A percentile compares a stretch with the other conserved stretches of the same genome.
phyloP scores from a whole-genome alignment of 1,140 invertebrate genomes.

The Polypedilum vanderplanki region DNA sequence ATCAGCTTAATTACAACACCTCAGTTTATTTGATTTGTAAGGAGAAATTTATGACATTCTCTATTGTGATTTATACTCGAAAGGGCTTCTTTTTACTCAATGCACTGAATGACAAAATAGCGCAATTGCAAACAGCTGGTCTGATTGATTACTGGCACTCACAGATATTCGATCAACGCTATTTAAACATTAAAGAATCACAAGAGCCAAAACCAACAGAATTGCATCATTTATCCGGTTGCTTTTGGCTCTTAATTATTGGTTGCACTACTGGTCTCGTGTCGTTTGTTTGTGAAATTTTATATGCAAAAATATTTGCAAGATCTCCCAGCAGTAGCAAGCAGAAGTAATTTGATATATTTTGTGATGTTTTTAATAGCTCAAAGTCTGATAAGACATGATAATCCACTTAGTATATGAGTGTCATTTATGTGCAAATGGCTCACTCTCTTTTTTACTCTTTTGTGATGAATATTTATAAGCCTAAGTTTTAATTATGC shows the following conservation, averaged over 20 bases:
- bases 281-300: neutral
- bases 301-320: neutral
- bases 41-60: slow-evolving; percentile 1
- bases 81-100: neutral
- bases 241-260: neutral
- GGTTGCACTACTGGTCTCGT: neutral
- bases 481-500: too few relatives aligned
- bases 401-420: too few relatives aligned
- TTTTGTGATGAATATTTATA: too few relatives aligned
- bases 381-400: too few relatives aligned
- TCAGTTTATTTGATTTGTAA: slow-evolving; percentile 1
- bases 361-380: too few relatives aligned
- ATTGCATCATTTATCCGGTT: neutral
- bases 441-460: too few relatives aligned
- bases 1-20: neutral
- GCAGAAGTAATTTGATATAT: too few relatives aligned
- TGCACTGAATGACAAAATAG: neutral
- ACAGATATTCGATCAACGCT: neutral
- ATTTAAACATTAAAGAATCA: neutral
- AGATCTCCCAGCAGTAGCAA: too few relatives aligned
- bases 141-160: slow-evolving; percentile 24
- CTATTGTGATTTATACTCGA: neutral
- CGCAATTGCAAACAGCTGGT: neutral
- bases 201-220: neutral
- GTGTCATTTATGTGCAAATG: too few relatives aligned